Percentiles rank a stretch among this genome's conserved stretches.
These are phyloP conservation scores for Oplegnathus fasciatus DNA, from an alignment of 2,113 vertebrate genomes.

Conservation along the genomic window DNA sequence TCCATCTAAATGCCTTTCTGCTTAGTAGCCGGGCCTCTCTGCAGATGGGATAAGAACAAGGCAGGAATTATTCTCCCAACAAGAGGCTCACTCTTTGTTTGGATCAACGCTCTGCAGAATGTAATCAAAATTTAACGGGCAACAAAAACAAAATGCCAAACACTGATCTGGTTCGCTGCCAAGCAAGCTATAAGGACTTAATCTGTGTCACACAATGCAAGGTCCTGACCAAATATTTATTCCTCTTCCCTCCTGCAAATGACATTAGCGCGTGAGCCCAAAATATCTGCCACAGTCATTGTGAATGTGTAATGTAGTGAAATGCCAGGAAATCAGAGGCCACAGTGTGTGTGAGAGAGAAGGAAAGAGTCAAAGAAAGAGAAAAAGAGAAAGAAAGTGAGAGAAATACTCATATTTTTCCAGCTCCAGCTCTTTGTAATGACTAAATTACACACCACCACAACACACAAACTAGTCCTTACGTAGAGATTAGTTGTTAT, in stretches of 20 bases:
- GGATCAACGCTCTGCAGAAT: conserved; percentile 65
- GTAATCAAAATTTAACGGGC: conserved; percentile 75
- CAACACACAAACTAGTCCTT: background rate
- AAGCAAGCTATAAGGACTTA: conserved; percentile 42
- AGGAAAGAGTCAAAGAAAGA: conserved; percentile 12
- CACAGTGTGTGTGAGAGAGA: conserved; percentile 29
- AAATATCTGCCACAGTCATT: conserved; percentile 57
- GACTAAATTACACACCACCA: background rate
- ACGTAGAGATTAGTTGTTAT: background rate
- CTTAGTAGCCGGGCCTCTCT: conserved; percentile 51
- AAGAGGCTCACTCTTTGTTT: conserved; percentile 72
- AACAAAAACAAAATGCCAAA: conserved; percentile 67
- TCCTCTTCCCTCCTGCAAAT: conserved; percentile 58
- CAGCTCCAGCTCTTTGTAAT: background rate
- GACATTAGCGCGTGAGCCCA: conserved; percentile 45
- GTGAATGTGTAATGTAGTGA: conserved; percentile 53
- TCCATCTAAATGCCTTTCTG: conserved; percentile 66
- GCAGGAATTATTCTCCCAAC: conserved; percentile 73
- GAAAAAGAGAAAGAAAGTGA: conserved; percentile 1
- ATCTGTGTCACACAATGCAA: conserved; percentile 60
- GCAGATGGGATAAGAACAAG: conserved; percentile 73
- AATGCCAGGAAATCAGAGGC: conserved; percentile 67
- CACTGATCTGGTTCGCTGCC: conserved; percentile 48
- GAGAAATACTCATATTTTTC: conserved; percentile 11
- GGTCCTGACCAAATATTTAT: conserved; percentile 62